A percentile compares a stretch with the other conserved stretches of the same genome.
Conservation (phyloP, 2,888 invertebrate genomes). For the Papilio protenor region DNA sequence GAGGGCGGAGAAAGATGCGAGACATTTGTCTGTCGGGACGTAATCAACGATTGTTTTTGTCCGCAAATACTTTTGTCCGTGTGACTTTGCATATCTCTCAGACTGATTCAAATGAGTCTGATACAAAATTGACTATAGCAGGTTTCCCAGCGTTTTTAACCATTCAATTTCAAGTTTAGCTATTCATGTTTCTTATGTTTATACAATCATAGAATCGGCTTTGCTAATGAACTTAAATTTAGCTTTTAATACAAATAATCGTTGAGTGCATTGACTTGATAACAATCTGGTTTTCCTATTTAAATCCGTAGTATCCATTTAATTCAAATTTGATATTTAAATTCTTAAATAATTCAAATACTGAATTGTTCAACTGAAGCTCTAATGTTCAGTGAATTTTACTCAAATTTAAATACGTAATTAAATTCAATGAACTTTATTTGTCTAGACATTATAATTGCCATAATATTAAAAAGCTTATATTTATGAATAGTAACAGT, state of each 20-base stretch:
- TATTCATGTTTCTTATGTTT: too few relatives aligned
- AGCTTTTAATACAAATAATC: neutral
- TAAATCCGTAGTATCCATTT: neutral
- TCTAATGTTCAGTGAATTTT: neutral
- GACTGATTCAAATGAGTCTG: neutral
- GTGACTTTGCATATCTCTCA: neutral
- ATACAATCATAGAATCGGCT: too few relatives aligned
- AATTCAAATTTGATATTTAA: neutral
- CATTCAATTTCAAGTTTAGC: too few relatives aligned
- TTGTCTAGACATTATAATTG: slow-evolving; percentile 2
- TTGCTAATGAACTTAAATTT: neutral
- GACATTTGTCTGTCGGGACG: slow-evolving; percentile 63
- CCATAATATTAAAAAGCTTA: neutral
- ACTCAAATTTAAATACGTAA: neutral
- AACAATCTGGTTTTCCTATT: neutral
- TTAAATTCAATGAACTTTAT: neutral
- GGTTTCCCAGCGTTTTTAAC: too few relatives aligned
- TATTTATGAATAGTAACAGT: too few relatives aligned
- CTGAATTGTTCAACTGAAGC: neutral
- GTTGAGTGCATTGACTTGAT: neutral
- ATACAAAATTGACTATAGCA: neutral
- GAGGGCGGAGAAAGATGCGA: slow-evolving; percentile 58
- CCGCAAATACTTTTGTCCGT: slow-evolving; percentile 11
- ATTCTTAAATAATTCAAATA: neutral
- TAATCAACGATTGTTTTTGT: slow-evolving; percentile 49